Conservation (phyloP, 2,113 vertebrate species). For the Strigops habroptila region DNA sequence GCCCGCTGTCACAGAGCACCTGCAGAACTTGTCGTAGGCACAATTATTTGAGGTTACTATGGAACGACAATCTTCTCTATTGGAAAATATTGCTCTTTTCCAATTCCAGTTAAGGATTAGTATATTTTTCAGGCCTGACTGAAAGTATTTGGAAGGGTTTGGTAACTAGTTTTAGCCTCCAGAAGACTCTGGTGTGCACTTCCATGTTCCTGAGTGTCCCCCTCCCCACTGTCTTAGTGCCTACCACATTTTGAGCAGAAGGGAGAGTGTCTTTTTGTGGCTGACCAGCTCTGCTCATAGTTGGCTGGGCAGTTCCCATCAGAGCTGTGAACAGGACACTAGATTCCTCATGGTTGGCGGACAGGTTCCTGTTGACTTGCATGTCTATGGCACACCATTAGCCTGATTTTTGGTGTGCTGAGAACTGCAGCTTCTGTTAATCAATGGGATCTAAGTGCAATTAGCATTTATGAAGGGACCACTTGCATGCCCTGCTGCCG, state of each 20-base stretch:
- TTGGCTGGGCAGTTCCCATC: neutral
- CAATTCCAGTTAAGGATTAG: neutral
- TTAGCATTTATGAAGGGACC: conserved; percentile 22
- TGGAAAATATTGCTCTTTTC: neutral
- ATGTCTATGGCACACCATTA: neutral
- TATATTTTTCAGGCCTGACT: neutral
- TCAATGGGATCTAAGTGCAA: conserved; percentile 35
- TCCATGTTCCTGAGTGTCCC: neutral
- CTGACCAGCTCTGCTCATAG: neutral
- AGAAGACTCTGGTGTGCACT: neutral
- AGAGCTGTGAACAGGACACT: neutral
- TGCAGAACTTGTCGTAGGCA: neutral
- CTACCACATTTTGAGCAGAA: neutral
- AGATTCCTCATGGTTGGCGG: neutral
- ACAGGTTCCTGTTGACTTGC: neutral
- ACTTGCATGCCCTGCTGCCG: neutral
- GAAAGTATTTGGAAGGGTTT: neutral
- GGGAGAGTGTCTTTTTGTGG: neutral
- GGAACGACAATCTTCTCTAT: no score
- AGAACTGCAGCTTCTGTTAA: conserved; percentile 31
- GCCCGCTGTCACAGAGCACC: no score
- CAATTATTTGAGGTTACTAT: neutral
- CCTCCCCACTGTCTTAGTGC: neutral
- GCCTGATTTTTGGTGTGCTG: neutral
- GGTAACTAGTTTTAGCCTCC: neutral